Conservation (phyloP, 2,888 invertebrate genomes). For the Drosophila macrothrix region DNA sequence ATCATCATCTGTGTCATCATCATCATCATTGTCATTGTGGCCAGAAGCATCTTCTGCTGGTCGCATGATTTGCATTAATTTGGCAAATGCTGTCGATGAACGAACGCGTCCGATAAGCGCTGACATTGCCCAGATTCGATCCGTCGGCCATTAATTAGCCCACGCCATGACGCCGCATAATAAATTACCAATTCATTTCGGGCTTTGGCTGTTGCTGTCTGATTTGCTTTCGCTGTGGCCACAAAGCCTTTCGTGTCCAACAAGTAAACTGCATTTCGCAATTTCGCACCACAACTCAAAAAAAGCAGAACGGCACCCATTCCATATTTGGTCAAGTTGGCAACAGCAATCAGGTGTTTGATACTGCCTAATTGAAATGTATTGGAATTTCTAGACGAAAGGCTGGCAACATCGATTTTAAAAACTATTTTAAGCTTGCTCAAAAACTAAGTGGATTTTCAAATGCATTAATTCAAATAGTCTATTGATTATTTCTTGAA, state of each 20-base stretch:
- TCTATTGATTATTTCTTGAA: too few species aligned
- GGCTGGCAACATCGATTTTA: neutral
- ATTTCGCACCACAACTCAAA: constrained; percentile 12
- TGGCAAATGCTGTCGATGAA: constrained; percentile 78
- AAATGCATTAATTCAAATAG: too few species aligned
- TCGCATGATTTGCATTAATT: constrained; percentile 80
- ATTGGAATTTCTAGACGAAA: neutral
- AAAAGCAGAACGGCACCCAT: constrained; percentile 6
- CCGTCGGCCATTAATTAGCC: constrained; percentile 77
- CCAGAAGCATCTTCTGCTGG: constrained; percentile 62
- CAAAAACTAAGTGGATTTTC: neutral
- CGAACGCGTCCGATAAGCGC: constrained; percentile 76
- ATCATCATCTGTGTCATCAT: constrained; percentile 14
- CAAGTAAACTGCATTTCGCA: constrained; percentile 63
- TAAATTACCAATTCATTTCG: constrained; percentile 79
- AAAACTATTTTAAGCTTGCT: neutral
- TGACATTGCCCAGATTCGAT: constrained; percentile 67
- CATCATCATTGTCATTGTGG: constrained; percentile 32
- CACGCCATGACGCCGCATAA: constrained; percentile 77
- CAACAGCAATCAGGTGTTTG: constrained; percentile 5
- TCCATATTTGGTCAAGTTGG: constrained; percentile 9
- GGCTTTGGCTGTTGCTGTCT: constrained; percentile 58
- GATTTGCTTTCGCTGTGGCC: constrained; percentile 56
- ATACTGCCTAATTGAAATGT: constrained; percentile 31
- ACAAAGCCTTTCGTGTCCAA: constrained; percentile 48